These are phyloP conservation scores for Anagrus nilaparvatae DNA, from an alignment of 1,140 invertebrate genomes.

Conservation along the genomic window DNA sequence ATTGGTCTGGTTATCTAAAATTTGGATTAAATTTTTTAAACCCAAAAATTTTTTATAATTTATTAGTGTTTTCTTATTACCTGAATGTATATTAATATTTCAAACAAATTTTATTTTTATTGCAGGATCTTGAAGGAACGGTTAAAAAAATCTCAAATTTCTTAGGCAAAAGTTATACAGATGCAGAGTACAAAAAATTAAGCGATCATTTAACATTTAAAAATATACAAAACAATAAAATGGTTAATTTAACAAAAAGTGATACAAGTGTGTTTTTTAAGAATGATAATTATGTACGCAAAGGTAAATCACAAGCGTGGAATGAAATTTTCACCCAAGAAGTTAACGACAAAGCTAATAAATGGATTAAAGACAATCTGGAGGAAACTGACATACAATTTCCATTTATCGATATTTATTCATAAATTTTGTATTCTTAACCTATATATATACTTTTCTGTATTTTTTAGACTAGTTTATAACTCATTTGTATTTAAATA, in stretches of 20 bases:
- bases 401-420: no score
- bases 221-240: constrained; percentile 61
- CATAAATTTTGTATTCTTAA: no score
- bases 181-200: constrained; percentile 44
- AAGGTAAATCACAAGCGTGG: constrained; percentile 53
- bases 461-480: no score
- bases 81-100: not conserved
- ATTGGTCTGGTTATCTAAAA: no score
- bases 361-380: constrained; percentile 54
- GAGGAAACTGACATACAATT: no score
- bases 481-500: no score
- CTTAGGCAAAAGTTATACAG: constrained; percentile 44
- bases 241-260: constrained; percentile 48
- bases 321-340: constrained; percentile 50
- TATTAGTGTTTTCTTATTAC: not conserved
- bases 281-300: constrained; percentile 48
- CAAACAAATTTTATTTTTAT: constrained; percentile 19
- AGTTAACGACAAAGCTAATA: constrained; percentile 45
- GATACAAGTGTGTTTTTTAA: constrained; percentile 45
- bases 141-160: constrained; percentile 50
- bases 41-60: no score
- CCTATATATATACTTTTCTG: no score
- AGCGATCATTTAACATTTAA: constrained; percentile 56
- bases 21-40: no score
- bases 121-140: constrained; percentile 44